Evolutionary conservation across 1,140 invertebrate species (phyloP).

Genomic region (Drosophila bocqueti): DNA sequence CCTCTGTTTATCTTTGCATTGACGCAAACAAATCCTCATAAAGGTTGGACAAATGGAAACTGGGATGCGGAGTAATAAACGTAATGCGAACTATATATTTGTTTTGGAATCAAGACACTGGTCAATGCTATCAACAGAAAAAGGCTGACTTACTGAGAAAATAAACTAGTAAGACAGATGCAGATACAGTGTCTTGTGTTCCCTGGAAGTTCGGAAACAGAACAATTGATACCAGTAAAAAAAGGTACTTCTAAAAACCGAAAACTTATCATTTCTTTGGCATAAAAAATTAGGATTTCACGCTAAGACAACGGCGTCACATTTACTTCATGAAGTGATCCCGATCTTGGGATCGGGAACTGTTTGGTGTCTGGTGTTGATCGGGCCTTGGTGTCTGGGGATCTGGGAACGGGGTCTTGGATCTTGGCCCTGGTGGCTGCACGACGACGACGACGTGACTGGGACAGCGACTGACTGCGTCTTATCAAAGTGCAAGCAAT

Average conservation of each 20-base stretch:
- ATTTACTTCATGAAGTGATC: conserved; percentile 27
- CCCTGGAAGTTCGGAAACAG: neutral
- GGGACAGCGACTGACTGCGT: conserved; percentile 14
- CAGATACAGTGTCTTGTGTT: neutral
- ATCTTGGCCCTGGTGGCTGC: conserved; percentile 7
- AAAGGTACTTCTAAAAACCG: neutral
- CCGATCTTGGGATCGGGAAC: conserved; percentile 4
- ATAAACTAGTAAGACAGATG: neutral
- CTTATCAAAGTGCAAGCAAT: conserved; percentile 56
- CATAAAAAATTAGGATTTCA: neutral
- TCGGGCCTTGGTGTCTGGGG: too few relatives aligned
- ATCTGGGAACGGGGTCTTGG: conserved; percentile 9
- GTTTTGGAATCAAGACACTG: conserved; percentile 57
- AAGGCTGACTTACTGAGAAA: neutral
- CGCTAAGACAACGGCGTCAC: conserved; percentile 33
- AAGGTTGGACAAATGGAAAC: neutral
- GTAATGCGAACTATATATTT: conserved; percentile 52
- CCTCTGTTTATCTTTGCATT: conserved; percentile 42
- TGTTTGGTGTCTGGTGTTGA: neutral
- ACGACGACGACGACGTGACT: conserved; percentile 5
- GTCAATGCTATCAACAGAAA: conserved; percentile 43
- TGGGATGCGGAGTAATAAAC: conserved; percentile 24
- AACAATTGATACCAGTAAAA: neutral
- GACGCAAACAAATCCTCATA: conserved; percentile 35
- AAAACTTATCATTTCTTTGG: neutral